These are phyloP conservation scores for Euclidia mi DNA, from an alignment of 2,888 invertebrate genomes.

Conservation along the genomic window DNA sequence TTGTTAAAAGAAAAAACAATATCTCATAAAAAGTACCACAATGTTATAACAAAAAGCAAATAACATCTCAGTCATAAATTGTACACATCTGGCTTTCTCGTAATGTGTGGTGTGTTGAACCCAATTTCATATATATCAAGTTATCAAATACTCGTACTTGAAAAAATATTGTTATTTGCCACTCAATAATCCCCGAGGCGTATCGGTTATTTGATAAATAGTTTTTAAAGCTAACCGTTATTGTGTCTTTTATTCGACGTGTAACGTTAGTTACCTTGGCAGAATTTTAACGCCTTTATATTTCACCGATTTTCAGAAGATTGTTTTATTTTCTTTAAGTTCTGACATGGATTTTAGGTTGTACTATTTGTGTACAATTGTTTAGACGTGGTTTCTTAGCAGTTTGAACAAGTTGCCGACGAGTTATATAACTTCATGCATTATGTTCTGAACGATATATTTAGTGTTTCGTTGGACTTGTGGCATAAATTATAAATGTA, in stretches of 20 bases:
- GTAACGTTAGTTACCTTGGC: too few relatives aligned
- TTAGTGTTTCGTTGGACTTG: too few relatives aligned
- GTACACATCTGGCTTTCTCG: neutral
- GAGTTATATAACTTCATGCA: too few relatives aligned
- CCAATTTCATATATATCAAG: conserved; percentile 9
- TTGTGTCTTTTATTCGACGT: conserved; percentile 1
- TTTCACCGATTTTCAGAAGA: too few relatives aligned
- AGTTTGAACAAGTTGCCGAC: too few relatives aligned
- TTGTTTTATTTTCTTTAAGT: too few relatives aligned
- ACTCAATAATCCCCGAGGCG: conserved; percentile 11
- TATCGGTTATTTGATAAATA: conserved; percentile 16
- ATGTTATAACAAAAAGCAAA: conserved; percentile 1
- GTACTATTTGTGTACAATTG: too few relatives aligned
- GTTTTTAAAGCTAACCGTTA: conserved; percentile 14
- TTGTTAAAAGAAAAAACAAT: conserved; percentile 4
- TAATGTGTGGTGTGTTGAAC: too few relatives aligned
- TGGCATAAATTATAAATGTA: too few relatives aligned
- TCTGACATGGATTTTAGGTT: too few relatives aligned
- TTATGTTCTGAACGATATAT: too few relatives aligned
- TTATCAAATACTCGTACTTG: conserved; percentile 16
- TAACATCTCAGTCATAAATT: conserved; percentile 3
- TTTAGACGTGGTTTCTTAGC: neutral
- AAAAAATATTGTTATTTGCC: conserved; percentile 17
- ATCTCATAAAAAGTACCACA: neutral
- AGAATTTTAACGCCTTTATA: too few relatives aligned